These are phyloP conservation scores for Centruroides vittatus DNA, from an alignment of 1,140 invertebrate species.

Conservation along the genomic window DNA sequence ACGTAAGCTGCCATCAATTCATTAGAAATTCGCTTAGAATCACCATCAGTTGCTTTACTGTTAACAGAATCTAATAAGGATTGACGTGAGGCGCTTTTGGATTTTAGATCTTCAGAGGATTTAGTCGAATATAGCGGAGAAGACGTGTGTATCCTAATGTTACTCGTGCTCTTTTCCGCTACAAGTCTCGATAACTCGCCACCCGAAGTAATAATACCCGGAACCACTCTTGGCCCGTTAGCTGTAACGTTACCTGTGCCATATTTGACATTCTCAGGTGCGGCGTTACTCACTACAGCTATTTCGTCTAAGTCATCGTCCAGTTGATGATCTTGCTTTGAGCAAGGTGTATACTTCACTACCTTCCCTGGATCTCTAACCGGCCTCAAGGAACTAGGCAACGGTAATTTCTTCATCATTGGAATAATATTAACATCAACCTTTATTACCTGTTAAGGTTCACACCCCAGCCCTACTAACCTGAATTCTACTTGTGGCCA, in stretches of 20 bases:
- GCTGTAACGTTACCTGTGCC: conserved; percentile 32
- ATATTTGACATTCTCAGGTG: conserved; percentile 42
- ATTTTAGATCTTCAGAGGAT: conserved; percentile 11
- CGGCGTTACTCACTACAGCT: conserved; percentile 45
- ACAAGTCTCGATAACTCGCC: conserved; percentile 9
- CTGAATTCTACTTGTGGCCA: too few species aligned
- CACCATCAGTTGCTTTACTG: neutral
- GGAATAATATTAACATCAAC: neutral
- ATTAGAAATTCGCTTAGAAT: conserved; percentile 20
- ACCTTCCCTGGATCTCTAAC: conserved; percentile 20
- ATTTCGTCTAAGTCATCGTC: conserved; percentile 59
- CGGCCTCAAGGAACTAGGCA: conserved; percentile 5
- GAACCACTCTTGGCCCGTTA: conserved; percentile 49
- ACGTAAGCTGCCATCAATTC: conserved; percentile 38
- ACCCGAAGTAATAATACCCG: conserved; percentile 41
- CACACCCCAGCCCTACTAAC: neutral
- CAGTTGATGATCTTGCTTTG: conserved; percentile 20
- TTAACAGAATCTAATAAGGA: conserved; percentile 30
- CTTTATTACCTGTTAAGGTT: neutral
- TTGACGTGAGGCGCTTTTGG: conserved; percentile 39
- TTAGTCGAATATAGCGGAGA: conserved; percentile 15
- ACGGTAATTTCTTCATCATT: conserved; percentile 9
- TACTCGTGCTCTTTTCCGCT: conserved; percentile 3
- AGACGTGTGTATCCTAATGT: conserved; percentile 10
- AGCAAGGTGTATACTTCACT: conserved; percentile 36